A percentile compares a stretch with the other conserved stretches of the same genome.
Evolutionary conservation across 1,140 invertebrate genomes (phyloP).

Genomic region (Pissodes strobi): DNA sequence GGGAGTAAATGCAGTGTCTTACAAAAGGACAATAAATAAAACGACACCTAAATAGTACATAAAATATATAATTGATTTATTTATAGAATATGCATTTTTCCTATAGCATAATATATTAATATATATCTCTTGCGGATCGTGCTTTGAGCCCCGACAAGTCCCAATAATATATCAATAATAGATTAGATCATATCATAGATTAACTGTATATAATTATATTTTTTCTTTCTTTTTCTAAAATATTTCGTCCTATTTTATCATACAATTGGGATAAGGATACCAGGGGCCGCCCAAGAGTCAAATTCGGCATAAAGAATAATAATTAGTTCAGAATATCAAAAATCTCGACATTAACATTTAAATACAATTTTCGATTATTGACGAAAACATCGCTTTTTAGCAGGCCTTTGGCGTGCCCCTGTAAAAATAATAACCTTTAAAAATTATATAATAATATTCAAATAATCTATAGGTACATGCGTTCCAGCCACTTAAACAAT

Average conservation of each 20-base stretch:
- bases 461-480: slow-evolving; percentile 34
- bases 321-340: no score
- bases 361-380: no score
- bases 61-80: slow-evolving; percentile 36
- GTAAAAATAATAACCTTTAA: no score
- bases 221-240: slow-evolving; percentile 25
- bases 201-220: slow-evolving; percentile 24
- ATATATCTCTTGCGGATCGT: slow-evolving; percentile 29
- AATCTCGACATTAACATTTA: no score
- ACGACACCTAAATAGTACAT: slow-evolving; percentile 29
- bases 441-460: slow-evolving; percentile 20
- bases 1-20: no score
- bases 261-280: no score
- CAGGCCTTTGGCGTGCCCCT: no score
- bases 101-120: slow-evolving; percentile 32
- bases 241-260: slow-evolving; percentile 28
- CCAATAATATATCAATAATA: slow-evolving; percentile 32
- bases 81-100: slow-evolving; percentile 28
- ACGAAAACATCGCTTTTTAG: no score
- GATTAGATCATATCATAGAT: slow-evolving; percentile 25
- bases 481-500: slow-evolving; percentile 29
- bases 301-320: no score
- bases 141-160: slow-evolving; percentile 22
- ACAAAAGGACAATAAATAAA: no score
- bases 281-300: no score